Base-by-base conservation (phyloP, 1,140 invertebrate genomes). In the Physella acuta region DNA sequence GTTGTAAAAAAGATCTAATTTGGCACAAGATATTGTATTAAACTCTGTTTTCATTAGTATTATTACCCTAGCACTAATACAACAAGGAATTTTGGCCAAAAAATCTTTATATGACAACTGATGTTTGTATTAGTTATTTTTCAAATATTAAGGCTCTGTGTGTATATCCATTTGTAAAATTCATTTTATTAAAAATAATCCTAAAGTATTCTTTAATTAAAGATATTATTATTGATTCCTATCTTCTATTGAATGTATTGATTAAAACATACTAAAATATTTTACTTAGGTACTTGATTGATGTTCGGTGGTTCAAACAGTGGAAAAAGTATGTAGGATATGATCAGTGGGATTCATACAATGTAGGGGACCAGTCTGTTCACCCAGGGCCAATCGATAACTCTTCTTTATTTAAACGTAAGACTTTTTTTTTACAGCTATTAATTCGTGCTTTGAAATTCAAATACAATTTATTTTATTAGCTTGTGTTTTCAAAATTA, bases 321-420 rank as follows among this genome's bases (percentile, higher is more conserved):
- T 88, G 85, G 83, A 87, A 87, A 71, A 84, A 81, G 55, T 87
- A 86, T 82, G 83, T 87, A 36, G 83, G 85, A 0, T 86, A 75
- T 75, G 85, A 87, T 66, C 77, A 64, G 17, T 86, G 84, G 84
- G 85, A 86, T 66, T 74, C 76, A 0, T 68, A 73, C 24, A 74
- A 71, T 75, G 75, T 80, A 56, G 82, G 84, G 39, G 85, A 86
- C 33, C 73, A 81, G 55, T 76, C 76, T 39, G 78, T 78, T 11
- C 80, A 85, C 73, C 87, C 87, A 26, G 87, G 87, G 28, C 85
- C 85, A 11, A 86, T 88, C 73, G 86, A 88, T 73, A 87, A 87
- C 74, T 77, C 68, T n/a, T 71, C 79, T 49, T 71, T 86, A 31
- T 77, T 85, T 52, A 79, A 80, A 81, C 82, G 82, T 84, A 65